Percentiles rank a stretch among this genome's conserved stretches.
These are phyloP conservation scores for Ctena decussata DNA, from an alignment of 2,888 invertebrate genomes.

Conservation along the genomic window DNA sequence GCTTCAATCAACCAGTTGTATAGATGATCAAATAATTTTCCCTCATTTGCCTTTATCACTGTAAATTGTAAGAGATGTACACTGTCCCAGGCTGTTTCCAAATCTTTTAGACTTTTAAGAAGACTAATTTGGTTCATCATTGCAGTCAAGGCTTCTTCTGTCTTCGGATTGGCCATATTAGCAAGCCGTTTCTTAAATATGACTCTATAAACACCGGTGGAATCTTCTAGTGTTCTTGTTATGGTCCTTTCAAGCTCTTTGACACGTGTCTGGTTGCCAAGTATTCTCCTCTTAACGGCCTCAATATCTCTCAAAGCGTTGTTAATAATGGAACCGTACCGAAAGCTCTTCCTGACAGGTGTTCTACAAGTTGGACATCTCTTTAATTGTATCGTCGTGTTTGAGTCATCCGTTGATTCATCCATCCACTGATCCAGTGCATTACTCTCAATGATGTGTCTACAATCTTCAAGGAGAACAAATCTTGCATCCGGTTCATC, in stretches of 20 bases:
- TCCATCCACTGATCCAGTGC: conserved; percentile 86
- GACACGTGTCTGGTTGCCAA: conserved; percentile 46
- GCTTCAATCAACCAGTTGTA: conserved; percentile 48
- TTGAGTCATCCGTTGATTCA: conserved; percentile 87
- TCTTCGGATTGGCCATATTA: conserved; percentile 17
- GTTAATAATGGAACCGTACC: conserved; percentile 89
- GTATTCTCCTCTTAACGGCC: conserved; percentile 77
- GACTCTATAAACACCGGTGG: background rate
- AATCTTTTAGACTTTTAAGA: conserved; percentile 12
- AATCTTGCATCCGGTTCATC: conserved; percentile 88
- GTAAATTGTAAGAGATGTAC: background rate
- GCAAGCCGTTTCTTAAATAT: conserved; percentile 26
- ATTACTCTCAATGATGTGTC: conserved; percentile 85
- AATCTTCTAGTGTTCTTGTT: background rate
- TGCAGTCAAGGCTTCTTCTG: conserved; percentile 50
- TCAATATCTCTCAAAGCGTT: conserved; percentile 85
- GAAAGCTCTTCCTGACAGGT: conserved; percentile 89
- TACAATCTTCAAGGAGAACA: conserved; percentile 83
- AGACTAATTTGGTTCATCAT: conserved; percentile 53
- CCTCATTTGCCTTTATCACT: conserved; percentile 8
- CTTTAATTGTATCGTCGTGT: conserved; percentile 76
- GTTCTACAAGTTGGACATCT: conserved; percentile 90
- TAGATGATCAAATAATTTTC: conserved; percentile 33
- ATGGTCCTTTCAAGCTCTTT: conserved; percentile 26
- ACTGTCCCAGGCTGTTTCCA: conserved; percentile 21